These are phyloP conservation scores for Horisme vitalbata DNA, from an alignment of 2,888 invertebrate species.

Conservation along the genomic window DNA sequence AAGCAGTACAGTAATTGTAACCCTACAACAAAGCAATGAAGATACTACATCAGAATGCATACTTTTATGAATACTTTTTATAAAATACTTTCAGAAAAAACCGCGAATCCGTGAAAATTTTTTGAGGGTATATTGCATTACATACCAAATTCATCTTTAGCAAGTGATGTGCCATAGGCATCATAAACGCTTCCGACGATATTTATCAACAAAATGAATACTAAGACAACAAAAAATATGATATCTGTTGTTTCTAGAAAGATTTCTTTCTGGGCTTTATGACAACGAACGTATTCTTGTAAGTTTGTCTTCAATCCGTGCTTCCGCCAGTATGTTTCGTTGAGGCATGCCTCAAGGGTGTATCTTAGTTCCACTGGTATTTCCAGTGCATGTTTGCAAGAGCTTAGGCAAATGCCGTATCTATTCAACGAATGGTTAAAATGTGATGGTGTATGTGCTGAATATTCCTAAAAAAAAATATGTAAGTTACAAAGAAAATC, in stretches of 20 bases:
- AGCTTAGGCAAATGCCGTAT: constrained; percentile 43
- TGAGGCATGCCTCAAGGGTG: constrained; percentile 46
- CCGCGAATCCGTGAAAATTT: too few relatives aligned
- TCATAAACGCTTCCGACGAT: constrained; percentile 35
- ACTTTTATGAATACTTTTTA: neutral
- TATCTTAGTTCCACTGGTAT: constrained; percentile 30
- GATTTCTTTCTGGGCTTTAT: constrained; percentile 1
- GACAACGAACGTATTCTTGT: constrained; percentile 14
- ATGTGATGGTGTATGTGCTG: constrained; percentile 34
- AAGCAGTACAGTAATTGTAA: constrained; percentile 38
- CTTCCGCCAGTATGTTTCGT: constrained; percentile 33
- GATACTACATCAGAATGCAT: too few relatives aligned
- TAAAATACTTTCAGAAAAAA: too few relatives aligned
- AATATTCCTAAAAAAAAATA: constrained; percentile 42
- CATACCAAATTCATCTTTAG: constrained; percentile 3
- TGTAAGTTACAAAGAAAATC: too few relatives aligned
- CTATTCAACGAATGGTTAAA: constrained; percentile 42
- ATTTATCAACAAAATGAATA: constrained; percentile 37
- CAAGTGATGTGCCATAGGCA: constrained; percentile 6
- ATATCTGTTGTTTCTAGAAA: constrained; percentile 24
- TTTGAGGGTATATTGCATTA: too few relatives aligned
- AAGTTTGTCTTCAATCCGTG: constrained; percentile 35
- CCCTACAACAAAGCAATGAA: neutral
- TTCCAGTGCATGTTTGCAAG: constrained; percentile 34
- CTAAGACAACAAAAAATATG: constrained; percentile 28